Evolutionary conservation across 2,888 invertebrate genomes (phyloP), one percentile per base, ranked within the genome.

Genomic region (Caenorhabditis wallacei): DNA sequence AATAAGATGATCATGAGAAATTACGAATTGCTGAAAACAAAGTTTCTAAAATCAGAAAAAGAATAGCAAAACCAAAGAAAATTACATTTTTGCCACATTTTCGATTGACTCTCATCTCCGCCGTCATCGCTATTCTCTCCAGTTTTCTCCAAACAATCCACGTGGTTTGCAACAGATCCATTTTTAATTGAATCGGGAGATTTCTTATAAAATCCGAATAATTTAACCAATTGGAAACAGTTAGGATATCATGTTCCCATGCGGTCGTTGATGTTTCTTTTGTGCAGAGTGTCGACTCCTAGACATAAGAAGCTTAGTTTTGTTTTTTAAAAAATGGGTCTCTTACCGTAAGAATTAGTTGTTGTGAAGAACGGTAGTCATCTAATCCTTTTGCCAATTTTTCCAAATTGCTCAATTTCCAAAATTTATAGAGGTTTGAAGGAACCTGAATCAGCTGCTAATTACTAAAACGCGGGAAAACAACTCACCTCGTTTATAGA

Each of bases 1-100:
- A 30, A 57, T 26, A 0, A 70, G 46, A 26, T 24, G 8, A 2
- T 57, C 46, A 18, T 70, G 26, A 18, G 69, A 57, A 26, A 56
- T 30, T 11, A 70, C 69, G 22, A 70, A 70, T 37, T 70, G 69
- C 68, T 68, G 68, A 22, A 68, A 66, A 35, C 35, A 35, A n/a
- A 35, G 4, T 35, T 7, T 35, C 35, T 35, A 10, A 35, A 56
- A 26, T 54, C 11, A 35, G 13, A 53, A 2, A 5, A 35, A 35
- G 35, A 30, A 7, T n/a, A 16, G 24, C 26, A 30, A 26, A 30
- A 54, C 1, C 35, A 10, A 35, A 35, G 10, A 35, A 35, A 35
- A 35, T 40, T 11, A 68, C 68, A 20, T 68, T 40, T 20, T 68
- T 68, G 3, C 68, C 68, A 24, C 68, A 68, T 13, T 24, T 22